Percentiles rank a stretch among this genome's conserved stretches.
These are phyloP conservation scores for Fopius arisanus DNA, from an alignment of 1,140 invertebrate species.

Conservation along the genomic window DNA sequence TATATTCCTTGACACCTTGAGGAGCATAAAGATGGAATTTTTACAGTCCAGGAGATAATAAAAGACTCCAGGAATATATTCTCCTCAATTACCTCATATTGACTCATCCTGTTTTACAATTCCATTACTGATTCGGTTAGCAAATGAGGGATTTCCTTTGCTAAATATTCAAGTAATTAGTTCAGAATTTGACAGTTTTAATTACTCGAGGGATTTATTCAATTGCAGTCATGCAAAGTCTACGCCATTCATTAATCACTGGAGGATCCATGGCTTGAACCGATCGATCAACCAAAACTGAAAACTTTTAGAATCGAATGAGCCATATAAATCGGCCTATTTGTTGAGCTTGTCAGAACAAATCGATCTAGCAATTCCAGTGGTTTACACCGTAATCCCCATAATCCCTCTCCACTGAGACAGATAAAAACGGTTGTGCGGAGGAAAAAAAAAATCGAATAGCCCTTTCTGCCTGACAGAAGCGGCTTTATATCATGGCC, in stretches of 20 bases:
- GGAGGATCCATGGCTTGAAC: background rate
- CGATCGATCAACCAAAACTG: background rate
- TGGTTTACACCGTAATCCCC: slow-evolving; percentile 23
- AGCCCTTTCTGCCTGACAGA: slow-evolving; percentile 21
- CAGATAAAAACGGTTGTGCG: background rate
- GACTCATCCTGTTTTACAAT: too few relatives aligned
- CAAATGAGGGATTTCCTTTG: too few relatives aligned
- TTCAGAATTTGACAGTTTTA: too few relatives aligned
- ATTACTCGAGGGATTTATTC: background rate
- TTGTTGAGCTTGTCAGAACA: slow-evolving; percentile 22
- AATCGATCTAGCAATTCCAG: slow-evolving; percentile 28
- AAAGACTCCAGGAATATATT: too few relatives aligned
- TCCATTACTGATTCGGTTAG: too few relatives aligned
- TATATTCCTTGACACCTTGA: background rate
- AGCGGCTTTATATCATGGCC: slow-evolving; percentile 27
- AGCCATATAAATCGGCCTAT: slow-evolving; percentile 19
- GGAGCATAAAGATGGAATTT: background rate
- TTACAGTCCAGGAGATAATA: background rate
- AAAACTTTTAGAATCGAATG: slow-evolving; percentile 3
- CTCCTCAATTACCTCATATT: too few relatives aligned
- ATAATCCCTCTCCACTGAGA: slow-evolving; percentile 21
- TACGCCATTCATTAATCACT: background rate
- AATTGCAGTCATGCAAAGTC: background rate
- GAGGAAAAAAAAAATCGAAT: slow-evolving; percentile 19
- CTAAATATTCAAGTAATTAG: too few relatives aligned